Evolutionary conservation across 2,113 vertebrate genomes (phyloP).

Genomic region (Callipepla squamata): DNA sequence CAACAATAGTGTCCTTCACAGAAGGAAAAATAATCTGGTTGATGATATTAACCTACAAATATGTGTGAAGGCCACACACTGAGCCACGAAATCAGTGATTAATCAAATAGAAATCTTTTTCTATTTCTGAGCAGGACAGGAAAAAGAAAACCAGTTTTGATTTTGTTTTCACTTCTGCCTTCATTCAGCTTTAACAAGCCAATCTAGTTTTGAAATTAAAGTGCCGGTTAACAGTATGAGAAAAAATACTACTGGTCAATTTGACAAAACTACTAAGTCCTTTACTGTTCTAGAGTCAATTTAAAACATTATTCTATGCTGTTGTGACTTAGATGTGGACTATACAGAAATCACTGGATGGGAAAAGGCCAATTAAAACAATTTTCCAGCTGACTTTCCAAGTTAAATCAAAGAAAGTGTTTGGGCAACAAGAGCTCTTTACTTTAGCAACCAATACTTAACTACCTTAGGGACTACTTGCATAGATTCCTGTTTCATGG

Average conservation of each 20-base stretch:
- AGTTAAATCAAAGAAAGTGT: conserved; percentile 41
- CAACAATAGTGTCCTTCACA: not conserved
- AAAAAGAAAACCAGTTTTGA: not conserved
- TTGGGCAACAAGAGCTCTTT: conserved; percentile 39
- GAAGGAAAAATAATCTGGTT: not conserved
- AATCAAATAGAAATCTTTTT: not conserved
- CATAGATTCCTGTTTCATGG: conserved; percentile 21
- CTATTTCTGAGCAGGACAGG: not conserved
- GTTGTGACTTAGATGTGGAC: conserved; percentile 22
- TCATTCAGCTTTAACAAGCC: not conserved
- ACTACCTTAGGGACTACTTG: conserved; percentile 1
- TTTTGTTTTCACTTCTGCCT: not conserved
- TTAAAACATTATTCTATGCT: conserved; percentile 10
- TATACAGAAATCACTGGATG: not conserved
- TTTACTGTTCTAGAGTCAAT: not conserved
- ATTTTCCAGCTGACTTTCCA: conserved; percentile 38
- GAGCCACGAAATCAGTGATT: not conserved
- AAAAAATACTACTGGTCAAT: not conserved
- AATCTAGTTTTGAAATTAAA: not conserved
- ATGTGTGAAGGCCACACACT: not conserved
- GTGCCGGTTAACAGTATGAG: not conserved
- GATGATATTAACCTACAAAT: not conserved
- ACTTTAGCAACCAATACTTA: conserved; percentile 23
- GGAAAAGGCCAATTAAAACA: conserved; percentile 22
- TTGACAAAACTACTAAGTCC: not conserved